These are phyloP conservation scores for Harpagoxenus sublaevis DNA, from an alignment of 2,888 invertebrate genomes.

Conservation along the genomic window DNA sequence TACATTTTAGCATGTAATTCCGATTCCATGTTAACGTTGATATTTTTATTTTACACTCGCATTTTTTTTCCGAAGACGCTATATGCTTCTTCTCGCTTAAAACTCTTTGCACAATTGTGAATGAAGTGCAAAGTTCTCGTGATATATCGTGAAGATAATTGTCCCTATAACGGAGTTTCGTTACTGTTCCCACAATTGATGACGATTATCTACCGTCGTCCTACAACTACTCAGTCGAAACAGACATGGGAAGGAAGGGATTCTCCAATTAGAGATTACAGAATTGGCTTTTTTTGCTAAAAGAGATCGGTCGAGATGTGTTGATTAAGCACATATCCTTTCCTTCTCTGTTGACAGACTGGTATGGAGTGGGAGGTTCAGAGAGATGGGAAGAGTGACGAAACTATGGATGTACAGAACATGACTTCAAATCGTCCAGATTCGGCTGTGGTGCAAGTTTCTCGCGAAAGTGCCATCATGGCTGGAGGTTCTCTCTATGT, in stretches of 20 bases:
- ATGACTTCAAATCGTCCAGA: slow-evolving; percentile 79
- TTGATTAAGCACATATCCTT: slow-evolving; percentile 87
- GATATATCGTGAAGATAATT: slow-evolving; percentile 26
- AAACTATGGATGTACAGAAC: slow-evolving; percentile 83
- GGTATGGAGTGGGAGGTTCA: slow-evolving; percentile 87
- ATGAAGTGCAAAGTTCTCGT: slow-evolving; percentile 43
- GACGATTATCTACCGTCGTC: slow-evolving; percentile 59
- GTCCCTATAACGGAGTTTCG: slow-evolving; percentile 72
- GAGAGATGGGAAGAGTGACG: slow-evolving; percentile 86
- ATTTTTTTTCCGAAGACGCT: slow-evolving; percentile 25
- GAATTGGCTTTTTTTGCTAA: slow-evolving; percentile 80
- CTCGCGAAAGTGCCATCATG: slow-evolving; percentile 80
- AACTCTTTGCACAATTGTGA: slow-evolving; percentile 36
- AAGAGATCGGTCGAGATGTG: slow-evolving; percentile 77
- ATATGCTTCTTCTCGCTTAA: slow-evolving; percentile 21
- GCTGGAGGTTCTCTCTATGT: slow-evolving; percentile 79
- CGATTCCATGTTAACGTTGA: neutral
- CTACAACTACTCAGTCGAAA: slow-evolving; percentile 72
- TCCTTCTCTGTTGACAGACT: slow-evolving; percentile 91
- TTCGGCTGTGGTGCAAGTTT: slow-evolving; percentile 77
- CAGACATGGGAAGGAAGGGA: slow-evolving; percentile 87
- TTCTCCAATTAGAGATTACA: slow-evolving; percentile 82
- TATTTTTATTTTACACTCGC: neutral
- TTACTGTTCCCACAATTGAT: slow-evolving; percentile 74
- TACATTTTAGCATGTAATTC: slow-evolving; percentile 12